Base-by-base conservation (phyloP, 2,113 vertebrate genomes). In the Megaceryle maxima region DNA sequence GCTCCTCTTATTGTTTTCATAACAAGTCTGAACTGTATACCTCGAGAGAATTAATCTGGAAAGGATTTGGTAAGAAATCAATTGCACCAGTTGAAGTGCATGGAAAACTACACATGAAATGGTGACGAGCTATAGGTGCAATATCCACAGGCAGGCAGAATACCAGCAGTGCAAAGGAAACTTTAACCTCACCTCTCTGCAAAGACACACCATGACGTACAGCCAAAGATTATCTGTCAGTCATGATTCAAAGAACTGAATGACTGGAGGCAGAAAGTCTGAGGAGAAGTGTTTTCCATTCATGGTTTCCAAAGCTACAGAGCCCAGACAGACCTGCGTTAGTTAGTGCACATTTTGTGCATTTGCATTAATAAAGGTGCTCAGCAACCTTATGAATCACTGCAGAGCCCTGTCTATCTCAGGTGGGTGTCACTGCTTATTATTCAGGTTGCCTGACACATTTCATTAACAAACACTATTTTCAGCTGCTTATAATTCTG, bases 401-500 rank as follows among this genome's bases (percentile, higher is more conserved):
- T 31, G 63, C 74, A 77, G 43, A 87, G 35, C 56, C 33, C 22
- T 87, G 15, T 82, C 74, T 89, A 15, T 64, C 66, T 57, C 10
- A 1, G 24, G 62, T 22, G 67, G 46, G 62, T 82, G 57, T 75
- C 77, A 79, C 51, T 87, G 77, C 69, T 88, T 72, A 64, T 91
- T 84, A 87, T 76, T 93, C 75, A 64, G 60, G 73, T 72, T 94
- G 60, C 51, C 87, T 90, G 83, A 59, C 73, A 87, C 29, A 81
- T 91, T 86, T 73, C 63, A 72, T 77, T 91, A 81, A 72, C 74
- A 96, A 83, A 68, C 1, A 10, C 78, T 90, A 41, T 69, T 95
- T 95, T 95, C 79, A 88, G 51, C 80, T 80, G 50, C 57, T 76
- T 86, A n/a, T 57, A 79, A 59, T 80, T 93, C 75, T 91, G 59